These are phyloP conservation scores for Mythimna impura DNA, from an alignment of 2,888 invertebrate species.

Conservation along the genomic window DNA sequence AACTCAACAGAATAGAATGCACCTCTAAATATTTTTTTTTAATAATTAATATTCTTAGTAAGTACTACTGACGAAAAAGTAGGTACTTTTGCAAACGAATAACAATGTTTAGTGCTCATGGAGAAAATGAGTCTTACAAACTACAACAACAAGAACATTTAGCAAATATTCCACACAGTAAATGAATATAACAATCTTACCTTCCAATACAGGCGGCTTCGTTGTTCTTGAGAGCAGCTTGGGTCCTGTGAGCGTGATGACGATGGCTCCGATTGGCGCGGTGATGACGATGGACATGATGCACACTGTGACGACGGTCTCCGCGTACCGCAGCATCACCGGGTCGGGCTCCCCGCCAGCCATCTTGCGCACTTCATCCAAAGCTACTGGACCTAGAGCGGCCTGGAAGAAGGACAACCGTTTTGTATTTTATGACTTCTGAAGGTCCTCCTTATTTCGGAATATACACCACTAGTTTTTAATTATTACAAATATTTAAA, in stretches of 20 bases:
- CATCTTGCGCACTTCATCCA: constrained; percentile 91
- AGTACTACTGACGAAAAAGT: not conserved
- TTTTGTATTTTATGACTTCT: not conserved
- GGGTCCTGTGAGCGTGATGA: constrained; percentile 95
- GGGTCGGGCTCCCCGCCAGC: constrained; percentile 77
- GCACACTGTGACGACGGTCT: constrained; percentile 93
- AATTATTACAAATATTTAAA: no score
- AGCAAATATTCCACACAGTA: not conserved
- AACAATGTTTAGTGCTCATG: not conserved
- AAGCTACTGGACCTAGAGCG: constrained; percentile 94
- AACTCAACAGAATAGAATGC: not conserved
- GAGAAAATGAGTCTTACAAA: not conserved
- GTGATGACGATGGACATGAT: constrained; percentile 96
- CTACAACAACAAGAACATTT: not conserved
- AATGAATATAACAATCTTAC: constrained; percentile 75
- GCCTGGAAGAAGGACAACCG: constrained; percentile 88
- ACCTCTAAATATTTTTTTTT: not conserved
- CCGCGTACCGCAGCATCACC: constrained; percentile 91
- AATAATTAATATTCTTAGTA: not conserved
- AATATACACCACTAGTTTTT: no score
- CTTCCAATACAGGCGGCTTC: constrained; percentile 92
- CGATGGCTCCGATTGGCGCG: constrained; percentile 95
- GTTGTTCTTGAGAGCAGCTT: constrained; percentile 94
- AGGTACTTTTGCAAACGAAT: not conserved
- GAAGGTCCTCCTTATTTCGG: not conserved